Evolutionary conservation across 1,140 invertebrate genomes (phyloP).

Genomic region (Acyrthosiphon pisum): DNA sequence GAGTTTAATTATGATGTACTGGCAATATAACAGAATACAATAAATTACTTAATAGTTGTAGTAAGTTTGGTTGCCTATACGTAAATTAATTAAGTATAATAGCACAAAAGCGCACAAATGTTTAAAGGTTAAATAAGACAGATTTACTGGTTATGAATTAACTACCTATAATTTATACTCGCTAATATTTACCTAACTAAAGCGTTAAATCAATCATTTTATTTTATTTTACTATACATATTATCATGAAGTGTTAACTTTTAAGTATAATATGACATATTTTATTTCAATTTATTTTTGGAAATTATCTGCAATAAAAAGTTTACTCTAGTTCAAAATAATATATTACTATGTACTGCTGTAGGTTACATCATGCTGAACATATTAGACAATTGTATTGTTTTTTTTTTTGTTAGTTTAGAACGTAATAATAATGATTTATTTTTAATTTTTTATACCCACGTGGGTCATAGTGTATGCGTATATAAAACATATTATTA

Average conservation of each 20-base stretch:
- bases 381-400: neutral
- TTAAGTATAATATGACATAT: no score
- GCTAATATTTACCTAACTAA: neutral
- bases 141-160: neutral
- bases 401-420: neutral
- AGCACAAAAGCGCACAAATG: neutral
- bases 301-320: neutral
- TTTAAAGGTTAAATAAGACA: neutral
- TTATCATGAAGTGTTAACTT: no score
- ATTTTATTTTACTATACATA: no score
- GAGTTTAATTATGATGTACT: neutral
- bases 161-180: neutral
- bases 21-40: neutral
- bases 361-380: neutral
- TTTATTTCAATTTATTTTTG: neutral
- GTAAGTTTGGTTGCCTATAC: neutral
- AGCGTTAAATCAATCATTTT: neutral
- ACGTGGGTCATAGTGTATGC: neutral
- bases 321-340: neutral
- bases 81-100: neutral
- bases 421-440: neutral
- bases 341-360: neutral
- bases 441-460: neutral
- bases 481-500: neutral
- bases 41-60: neutral